Percentiles rank a stretch among this genome's conserved stretches.
Evolutionary conservation across 2,797 vertebrate genomes (phyloP).

Genomic region (Echeneis naucrates): DNA sequence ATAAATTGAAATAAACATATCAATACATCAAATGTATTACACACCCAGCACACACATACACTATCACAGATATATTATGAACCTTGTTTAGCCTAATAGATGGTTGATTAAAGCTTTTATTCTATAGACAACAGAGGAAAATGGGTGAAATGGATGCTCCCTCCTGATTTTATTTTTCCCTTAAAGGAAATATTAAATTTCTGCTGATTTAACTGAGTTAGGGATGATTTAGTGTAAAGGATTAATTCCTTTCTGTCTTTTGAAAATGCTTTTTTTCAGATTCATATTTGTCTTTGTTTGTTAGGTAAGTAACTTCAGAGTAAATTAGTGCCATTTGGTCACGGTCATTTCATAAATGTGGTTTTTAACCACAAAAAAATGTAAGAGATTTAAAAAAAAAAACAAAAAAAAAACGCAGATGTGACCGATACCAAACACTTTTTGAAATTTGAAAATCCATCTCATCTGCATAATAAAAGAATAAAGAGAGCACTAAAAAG

Average conservation of each 20-base stretch:
- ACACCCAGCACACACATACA: constrained; percentile 67
- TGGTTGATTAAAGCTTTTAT: constrained; percentile 70
- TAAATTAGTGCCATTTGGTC: constrained; percentile 18
- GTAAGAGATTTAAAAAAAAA: constrained; percentile 33
- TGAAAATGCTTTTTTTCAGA: constrained; percentile 16
- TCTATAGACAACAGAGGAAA: constrained; percentile 50
- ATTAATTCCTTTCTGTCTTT: constrained; percentile 21
- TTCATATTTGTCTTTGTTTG: constrained; percentile 19
- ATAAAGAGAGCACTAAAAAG: constrained; percentile 78
- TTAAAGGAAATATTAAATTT: constrained; percentile 24
- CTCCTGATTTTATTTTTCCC: constrained; percentile 33
- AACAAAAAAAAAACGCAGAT: constrained; percentile 43
- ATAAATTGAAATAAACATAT: constrained; percentile 87
- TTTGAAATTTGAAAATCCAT: constrained; percentile 71
- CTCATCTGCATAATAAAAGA: constrained; percentile 82
- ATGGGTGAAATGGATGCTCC: constrained; percentile 48
- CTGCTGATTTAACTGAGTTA: constrained; percentile 41
- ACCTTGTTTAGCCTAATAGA: constrained; percentile 78
- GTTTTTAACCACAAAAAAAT: constrained; percentile 35
- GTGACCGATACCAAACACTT: constrained; percentile 60
- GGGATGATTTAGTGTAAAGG: constrained; percentile 19
- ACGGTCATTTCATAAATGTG: neutral
- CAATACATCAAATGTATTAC: constrained; percentile 84
- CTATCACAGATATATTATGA: constrained; percentile 75
- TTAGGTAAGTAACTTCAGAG: constrained; percentile 26